Evolutionary conservation across 2,113 vertebrate species (phyloP), one percentile per base, ranked within the genome.

Genomic region (Lepus europaeus): DNA sequence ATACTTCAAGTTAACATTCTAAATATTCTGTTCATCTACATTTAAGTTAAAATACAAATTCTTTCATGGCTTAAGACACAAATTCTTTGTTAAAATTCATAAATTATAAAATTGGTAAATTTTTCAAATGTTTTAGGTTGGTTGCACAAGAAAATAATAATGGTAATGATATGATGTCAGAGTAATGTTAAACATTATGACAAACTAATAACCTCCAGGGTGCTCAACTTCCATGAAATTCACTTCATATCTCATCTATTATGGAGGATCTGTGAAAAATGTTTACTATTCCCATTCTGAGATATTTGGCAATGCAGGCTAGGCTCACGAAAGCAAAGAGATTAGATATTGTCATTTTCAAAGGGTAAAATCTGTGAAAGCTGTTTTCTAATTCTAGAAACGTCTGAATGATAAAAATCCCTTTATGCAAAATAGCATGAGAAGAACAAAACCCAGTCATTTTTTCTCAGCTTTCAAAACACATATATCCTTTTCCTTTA

Each of bases 51-150:
- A 93, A 81, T 95, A 66, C 49, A 79, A 31, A 56, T 96, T 36
- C 39, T 97, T 96, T 95, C 53, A 90, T 51, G 39, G 73, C 33
- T 94, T 96, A 90, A 92, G 87, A 61, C 53, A 84, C 25, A 39
- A 56, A 93, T 94, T 81, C 61, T 91, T 87, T 93, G 94, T 93
- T 95, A 95, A 97, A 90, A 97, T 95, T 39, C 36, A 73, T 79
- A 97, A 91, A 89, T 92, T n/a, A 92, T 97, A 97, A 97, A 97
- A 97, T 88, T 59, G 97, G 77, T 91, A 84, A 89, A 39, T 95
- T 96, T 97, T 96, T 84, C 93, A 95, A 93, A 93, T 92, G 94
- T 93, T 97, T 97, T 94, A 95, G 87, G 78, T 88, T 97, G 87
- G 59, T 29, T 98, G 95, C 86, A 95, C 91, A 94, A 91, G 81